Evolutionary conservation across 2,113 vertebrate genomes (phyloP).

Genomic region (Hydrolagus affinis): DNA sequence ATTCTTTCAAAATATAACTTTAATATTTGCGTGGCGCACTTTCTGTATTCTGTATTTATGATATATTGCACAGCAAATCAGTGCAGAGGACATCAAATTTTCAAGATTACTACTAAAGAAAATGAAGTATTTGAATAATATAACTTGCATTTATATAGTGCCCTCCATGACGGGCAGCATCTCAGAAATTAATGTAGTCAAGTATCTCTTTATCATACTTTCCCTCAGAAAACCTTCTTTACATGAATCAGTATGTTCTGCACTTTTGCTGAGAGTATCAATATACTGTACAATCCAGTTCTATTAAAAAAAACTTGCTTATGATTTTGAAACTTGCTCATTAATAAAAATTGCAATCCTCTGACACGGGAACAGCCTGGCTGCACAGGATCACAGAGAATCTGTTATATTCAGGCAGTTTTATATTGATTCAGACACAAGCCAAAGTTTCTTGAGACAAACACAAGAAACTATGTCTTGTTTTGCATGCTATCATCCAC

Average conservation of each 20-base stretch:
- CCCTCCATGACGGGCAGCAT: too few relatives aligned
- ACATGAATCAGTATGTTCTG: not conserved
- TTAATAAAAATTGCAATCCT: too few relatives aligned
- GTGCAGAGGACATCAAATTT: not conserved
- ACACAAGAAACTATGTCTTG: too few relatives aligned
- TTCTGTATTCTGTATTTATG: not conserved
- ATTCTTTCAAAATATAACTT: not conserved
- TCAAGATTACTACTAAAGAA: not conserved
- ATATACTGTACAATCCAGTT: conserved; percentile 4
- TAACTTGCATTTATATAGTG: too few relatives aligned
- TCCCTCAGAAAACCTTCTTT: not conserved
- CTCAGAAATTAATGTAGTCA: not conserved
- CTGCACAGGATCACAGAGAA: too few relatives aligned
- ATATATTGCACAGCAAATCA: not conserved
- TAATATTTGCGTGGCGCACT: not conserved
- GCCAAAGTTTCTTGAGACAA: too few relatives aligned
- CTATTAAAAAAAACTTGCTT: not conserved
- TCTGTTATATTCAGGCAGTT: too few relatives aligned
- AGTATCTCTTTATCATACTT: not conserved
- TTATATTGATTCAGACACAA: too few relatives aligned
- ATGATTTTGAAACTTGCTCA: too few relatives aligned
- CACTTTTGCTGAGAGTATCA: too few relatives aligned
- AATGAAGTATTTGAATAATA: not conserved
- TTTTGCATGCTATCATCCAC: too few relatives aligned
- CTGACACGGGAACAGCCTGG: too few relatives aligned